Conservation (phyloP, 2,888 invertebrate species). For the Proisotoma minuta region DNA sequence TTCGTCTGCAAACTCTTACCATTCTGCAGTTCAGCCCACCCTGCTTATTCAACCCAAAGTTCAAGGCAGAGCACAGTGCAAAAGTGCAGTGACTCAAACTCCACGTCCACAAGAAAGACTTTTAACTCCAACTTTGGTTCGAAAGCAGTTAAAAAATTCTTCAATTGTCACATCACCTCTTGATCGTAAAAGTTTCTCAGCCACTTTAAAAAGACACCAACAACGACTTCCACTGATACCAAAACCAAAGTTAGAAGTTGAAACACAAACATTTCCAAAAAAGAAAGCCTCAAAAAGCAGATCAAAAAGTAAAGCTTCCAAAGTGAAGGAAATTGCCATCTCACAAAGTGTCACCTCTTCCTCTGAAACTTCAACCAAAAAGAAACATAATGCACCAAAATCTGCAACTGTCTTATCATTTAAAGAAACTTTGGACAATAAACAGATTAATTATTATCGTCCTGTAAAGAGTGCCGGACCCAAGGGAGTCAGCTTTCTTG, state of each 20-base stretch:
- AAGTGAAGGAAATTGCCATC: background rate
- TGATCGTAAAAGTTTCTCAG: background rate
- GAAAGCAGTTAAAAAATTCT: background rate
- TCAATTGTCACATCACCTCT: background rate
- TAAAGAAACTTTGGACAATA: no score
- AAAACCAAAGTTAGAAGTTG: background rate
- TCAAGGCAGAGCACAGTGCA: background rate
- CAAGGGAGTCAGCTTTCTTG: background rate
- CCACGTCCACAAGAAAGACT: conserved; percentile 14
- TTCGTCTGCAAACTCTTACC: background rate
- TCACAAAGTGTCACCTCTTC: background rate
- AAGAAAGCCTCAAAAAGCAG: background rate
- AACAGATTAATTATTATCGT: no score
- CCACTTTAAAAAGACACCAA: background rate
- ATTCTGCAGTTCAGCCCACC: background rate
- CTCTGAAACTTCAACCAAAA: background rate
- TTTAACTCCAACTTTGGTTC: conserved; percentile 10
- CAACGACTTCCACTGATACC: background rate
- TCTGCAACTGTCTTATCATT: background rate
- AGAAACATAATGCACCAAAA: background rate
- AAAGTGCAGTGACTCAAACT: conserved; percentile 9
- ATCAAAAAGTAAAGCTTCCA: background rate
- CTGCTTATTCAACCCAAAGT: background rate
- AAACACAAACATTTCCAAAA: background rate
- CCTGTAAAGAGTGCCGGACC: background rate